Base-by-base conservation (phyloP, 2,797 vertebrate species). In the Oreochromis mossambicus region DNA sequence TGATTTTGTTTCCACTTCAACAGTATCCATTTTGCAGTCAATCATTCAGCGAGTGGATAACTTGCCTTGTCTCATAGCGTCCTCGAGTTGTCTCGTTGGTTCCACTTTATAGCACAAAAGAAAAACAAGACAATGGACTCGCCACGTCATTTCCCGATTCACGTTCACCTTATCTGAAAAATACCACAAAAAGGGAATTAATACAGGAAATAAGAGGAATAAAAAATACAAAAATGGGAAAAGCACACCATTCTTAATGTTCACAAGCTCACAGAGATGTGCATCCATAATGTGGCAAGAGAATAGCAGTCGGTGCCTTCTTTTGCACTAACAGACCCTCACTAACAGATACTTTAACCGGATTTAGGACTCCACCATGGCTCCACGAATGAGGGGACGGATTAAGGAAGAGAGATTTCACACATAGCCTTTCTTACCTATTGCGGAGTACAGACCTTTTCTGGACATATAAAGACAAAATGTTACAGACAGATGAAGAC, bases 231-330 rank as follows among this genome's bases (percentile, higher is more conserved):
- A 61, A 76, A 86, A 89, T 83, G 87, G 89, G 77, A 87, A 87
- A 93, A 84, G 91, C 86, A 86, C 90, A 93, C 81, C 80, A 81
- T 87, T 89, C 63, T 73, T 76, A 91, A 91, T 38, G 24, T 82
- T 82, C 84, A 90, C 88, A 85, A 48, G 38, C 50, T 78, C 83
- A 88, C 83, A 84, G 73, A 77, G 80, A 78, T 83, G 88, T 88
- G 90, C 80, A 79, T 91, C 85, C 83, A 83, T 90, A 85, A 86
- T 80, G 95, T 88, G 95, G 95, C 95, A 95, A 83, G 95, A 96
- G 94, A 93, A 96, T 24, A 95, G 95, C 95, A 96, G 91, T 94
- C 91, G 95, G 96, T 98, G 97, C 96, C 97, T 98, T 98, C 96
- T 95, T 96, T 95, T 97, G 88, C 96, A 92, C 93, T 92, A 90